These are phyloP conservation scores for Progne subis DNA, from an alignment of 2,113 vertebrate species.

Conservation along the genomic window DNA sequence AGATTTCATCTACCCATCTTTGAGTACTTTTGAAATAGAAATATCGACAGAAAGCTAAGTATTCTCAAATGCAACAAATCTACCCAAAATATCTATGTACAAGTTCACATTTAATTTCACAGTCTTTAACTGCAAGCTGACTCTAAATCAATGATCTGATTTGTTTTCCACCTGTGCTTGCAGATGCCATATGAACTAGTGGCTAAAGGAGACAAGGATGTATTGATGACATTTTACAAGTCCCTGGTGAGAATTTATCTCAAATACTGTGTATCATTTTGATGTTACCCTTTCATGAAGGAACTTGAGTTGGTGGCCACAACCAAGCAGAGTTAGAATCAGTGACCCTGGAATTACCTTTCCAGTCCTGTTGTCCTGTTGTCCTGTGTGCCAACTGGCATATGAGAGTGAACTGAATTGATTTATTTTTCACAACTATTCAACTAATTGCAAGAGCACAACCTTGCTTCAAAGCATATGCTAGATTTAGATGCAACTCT, in stretches of 20 bases:
- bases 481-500: background rate
- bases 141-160: background rate
- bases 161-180: background rate
- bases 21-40: background rate
- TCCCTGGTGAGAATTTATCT: background rate
- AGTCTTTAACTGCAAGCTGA: background rate
- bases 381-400: background rate
- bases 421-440: background rate
- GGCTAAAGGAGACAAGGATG: background rate
- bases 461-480: background rate
- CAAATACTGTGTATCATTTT: background rate
- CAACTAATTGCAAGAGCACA: background rate
- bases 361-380: background rate
- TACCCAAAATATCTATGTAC: background rate
- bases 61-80: background rate
- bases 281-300: background rate
- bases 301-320: background rate
- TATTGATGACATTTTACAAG: background rate
- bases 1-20: background rate
- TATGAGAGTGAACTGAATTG: background rate
- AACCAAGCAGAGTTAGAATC: background rate
- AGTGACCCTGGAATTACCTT: background rate
- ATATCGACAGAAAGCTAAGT: slow-evolving; percentile 16
- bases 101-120: background rate
- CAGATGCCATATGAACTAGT: background rate